Base-by-base conservation (phyloP, 2,888 invertebrate genomes). In the Lasius fuliginosus region DNA sequence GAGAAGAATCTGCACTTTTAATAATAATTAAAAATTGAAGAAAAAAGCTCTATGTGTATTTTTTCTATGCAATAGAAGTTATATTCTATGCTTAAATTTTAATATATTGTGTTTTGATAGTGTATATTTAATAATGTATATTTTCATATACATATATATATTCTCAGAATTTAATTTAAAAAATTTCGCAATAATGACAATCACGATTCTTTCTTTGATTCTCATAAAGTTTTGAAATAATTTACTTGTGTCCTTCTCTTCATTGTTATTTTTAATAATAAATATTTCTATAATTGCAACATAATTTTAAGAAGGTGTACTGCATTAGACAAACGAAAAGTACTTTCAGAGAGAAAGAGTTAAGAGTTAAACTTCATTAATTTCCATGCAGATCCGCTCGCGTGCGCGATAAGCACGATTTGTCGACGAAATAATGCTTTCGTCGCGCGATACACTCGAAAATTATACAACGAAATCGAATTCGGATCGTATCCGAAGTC, bases 291-390 rank as follows among this genome's bases (percentile, higher is more conserved):
- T 53, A 53, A 53, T 53, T 53, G 15, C 15, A 23, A 11, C 15
- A 46, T 23, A 6, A 18, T 42, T 42, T 30, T 12, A 62, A 74
- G 23, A 15, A 36, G 3, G 11, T 6, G 9, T 18, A 18, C 8
- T 42, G 36, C 3, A n/a, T 65, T 49, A 75, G 36, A 15, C 36
- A 65, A 49, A 30, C 49, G 12, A 5, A 11, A 68, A n/a, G 36
- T 40, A 40, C 36, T 64, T 75, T 27, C 18, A 42, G 46, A 15
- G 46, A 46, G 8, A 49, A n/a, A 46, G 46, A 46, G 56, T 77
- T 68, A n/a, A 46, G 33, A 15, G 18, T 60, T 40, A 12, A 73
- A 73, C 30, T 69, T 42, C 40, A 58, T 81, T 81, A 62, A 71
- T 71, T 79, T 71, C 46, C 33, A 73, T 62, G 9, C 46, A 71